Evolutionary conservation across 2,113 vertebrate genomes (phyloP).

Genomic region (Tragelaphus buxtoni): DNA sequence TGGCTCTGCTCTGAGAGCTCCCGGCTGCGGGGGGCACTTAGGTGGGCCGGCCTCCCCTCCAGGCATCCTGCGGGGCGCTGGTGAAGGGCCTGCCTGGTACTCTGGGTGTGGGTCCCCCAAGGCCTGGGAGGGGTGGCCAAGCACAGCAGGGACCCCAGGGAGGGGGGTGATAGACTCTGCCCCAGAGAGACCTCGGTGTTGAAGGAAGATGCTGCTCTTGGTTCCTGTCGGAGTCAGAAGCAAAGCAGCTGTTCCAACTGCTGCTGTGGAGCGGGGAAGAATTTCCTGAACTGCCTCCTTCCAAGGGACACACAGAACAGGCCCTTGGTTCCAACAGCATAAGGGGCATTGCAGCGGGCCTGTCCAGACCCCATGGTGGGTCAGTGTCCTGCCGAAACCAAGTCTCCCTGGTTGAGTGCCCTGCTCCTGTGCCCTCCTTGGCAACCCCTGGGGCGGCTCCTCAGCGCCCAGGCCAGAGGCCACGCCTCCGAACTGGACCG

Average conservation of each 20-base stretch:
- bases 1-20: not conserved
- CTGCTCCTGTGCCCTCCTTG: not conserved
- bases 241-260: not conserved
- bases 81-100: not conserved
- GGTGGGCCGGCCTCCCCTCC: fast-evolving
- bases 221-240: not conserved
- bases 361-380: fast-evolving
- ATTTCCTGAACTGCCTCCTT: not conserved
- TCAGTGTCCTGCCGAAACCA: fast-evolving
- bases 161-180: fast-evolving
- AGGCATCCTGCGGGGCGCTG: fast-evolving
- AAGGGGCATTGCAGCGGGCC: fast-evolving
- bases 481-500: fast-evolving
- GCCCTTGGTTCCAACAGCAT: not conserved
- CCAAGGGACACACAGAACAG: not conserved
- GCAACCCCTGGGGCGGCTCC: fast-evolving
- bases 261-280: not conserved
- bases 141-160: not conserved
- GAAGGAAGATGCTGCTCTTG: not conserved
- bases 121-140: fast-evolving
- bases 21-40: fast-evolving
- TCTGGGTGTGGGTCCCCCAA: too few species aligned
- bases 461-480: not conserved
- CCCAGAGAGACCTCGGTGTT: not conserved
- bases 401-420: not conserved